phyloP scores from a whole-genome alignment of 2,888 invertebrate species.

The Pandemis heparana region DNA sequence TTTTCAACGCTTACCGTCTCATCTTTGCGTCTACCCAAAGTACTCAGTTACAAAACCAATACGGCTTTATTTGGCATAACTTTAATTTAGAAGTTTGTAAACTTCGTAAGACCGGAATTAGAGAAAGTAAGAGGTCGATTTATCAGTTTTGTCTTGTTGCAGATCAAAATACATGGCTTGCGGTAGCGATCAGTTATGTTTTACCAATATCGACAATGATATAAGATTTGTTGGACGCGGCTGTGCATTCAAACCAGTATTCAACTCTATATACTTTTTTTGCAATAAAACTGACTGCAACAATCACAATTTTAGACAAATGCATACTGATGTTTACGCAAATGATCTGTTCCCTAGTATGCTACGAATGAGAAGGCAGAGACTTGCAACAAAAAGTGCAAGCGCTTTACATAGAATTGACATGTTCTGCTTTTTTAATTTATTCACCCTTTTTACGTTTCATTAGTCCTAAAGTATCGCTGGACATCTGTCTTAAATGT shows the following conservation, averaged over 20 bases:
- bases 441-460: neutral
- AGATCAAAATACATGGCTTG: slow-evolving; percentile 66
- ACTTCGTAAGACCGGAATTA: neutral
- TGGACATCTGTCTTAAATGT: neutral
- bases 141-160: slow-evolving; percentile 50
- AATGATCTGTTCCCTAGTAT: neutral
- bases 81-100: too few relatives aligned
- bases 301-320: slow-evolving; percentile 45
- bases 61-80: too few relatives aligned
- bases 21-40: too few relatives aligned
- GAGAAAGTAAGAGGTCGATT: neutral
- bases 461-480: neutral
- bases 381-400: neutral
- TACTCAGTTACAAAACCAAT: too few relatives aligned
- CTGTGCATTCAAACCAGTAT: slow-evolving; percentile 61
- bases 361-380: neutral
- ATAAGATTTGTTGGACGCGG: slow-evolving; percentile 64
- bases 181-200: slow-evolving; percentile 63
- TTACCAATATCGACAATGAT: slow-evolving; percentile 61
- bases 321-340: slow-evolving; percentile 26
- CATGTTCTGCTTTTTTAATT: neutral
- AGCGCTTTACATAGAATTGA: neutral
- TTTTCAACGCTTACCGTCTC: too few relatives aligned
- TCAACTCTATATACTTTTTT: slow-evolving; percentile 63
- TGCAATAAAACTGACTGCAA: slow-evolving; percentile 65